phyloP scores from a whole-genome alignment of 2,888 invertebrate genomes.

The Lasioglossum oenotherae region DNA sequence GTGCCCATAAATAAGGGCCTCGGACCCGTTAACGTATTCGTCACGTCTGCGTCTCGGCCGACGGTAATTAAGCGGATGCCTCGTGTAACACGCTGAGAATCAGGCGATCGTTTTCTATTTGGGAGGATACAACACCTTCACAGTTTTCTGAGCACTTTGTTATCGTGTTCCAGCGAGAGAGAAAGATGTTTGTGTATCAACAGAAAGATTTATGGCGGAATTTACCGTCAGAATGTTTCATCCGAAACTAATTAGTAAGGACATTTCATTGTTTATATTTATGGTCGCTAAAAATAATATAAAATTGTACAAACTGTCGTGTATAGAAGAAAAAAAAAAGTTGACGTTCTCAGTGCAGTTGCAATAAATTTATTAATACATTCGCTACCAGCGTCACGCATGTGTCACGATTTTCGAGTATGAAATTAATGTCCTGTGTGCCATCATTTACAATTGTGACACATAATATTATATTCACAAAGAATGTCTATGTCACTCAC shows the following conservation, averaged over 20 bases:
- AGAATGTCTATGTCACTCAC: background rate
- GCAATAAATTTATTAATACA: too few species aligned
- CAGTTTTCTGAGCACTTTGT: background rate
- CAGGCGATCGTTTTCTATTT: background rate
- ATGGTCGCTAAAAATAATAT: background rate
- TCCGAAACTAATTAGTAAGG: background rate
- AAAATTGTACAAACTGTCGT: background rate
- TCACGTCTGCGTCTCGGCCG: slow-evolving; percentile 14
- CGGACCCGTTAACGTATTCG: slow-evolving; percentile 16
- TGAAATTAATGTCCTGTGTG: background rate
- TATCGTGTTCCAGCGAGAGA: background rate
- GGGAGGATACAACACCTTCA: background rate
- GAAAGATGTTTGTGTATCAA: background rate
- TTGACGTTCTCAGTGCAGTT: too few species aligned
- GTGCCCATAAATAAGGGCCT: slow-evolving; percentile 35
- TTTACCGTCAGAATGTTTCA: background rate
- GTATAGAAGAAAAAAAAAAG: background rate
- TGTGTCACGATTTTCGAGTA: too few species aligned
- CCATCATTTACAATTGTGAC: background rate
- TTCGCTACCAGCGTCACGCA: too few species aligned
- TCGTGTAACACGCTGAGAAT: background rate
- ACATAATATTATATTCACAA: background rate
- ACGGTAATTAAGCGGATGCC: slow-evolving; percentile 29
- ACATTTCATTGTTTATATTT: background rate
- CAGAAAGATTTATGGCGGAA: background rate